A percentile compares a stretch with the other conserved stretches of the same genome.
Evolutionary conservation across 2,888 invertebrate genomes (phyloP).

Genomic region (Dyspetes luteomarginatus): DNA sequence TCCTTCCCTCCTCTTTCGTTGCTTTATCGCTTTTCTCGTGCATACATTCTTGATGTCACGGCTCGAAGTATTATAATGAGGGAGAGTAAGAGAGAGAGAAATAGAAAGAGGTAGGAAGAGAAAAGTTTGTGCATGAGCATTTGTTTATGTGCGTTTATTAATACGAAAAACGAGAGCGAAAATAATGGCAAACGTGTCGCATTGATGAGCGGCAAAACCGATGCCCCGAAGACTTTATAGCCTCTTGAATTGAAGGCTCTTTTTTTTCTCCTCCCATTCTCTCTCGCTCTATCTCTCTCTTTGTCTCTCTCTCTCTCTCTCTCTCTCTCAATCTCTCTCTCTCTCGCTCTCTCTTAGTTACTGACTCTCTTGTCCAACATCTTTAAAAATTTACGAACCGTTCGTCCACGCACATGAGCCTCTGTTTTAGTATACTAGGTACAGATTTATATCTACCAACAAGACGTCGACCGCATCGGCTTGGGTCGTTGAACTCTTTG

Average conservation of each 20-base stretch:
- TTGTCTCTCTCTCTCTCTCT: slow-evolving; percentile 63
- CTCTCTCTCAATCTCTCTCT: neutral
- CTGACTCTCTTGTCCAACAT: slow-evolving; percentile 33
- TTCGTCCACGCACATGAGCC: slow-evolving; percentile 51
- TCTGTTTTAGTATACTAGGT: slow-evolving; percentile 55
- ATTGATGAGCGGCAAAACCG: slow-evolving; percentile 44
- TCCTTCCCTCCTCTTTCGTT: neutral
- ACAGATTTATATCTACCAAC: slow-evolving; percentile 50
- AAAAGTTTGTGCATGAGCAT: slow-evolving; percentile 52
- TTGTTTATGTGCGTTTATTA: slow-evolving; percentile 61
- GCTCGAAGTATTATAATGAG: slow-evolving; percentile 62
- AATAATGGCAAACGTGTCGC: slow-evolving; percentile 67
- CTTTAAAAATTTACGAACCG: slow-evolving; percentile 53
- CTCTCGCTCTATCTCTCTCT: slow-evolving; percentile 23
- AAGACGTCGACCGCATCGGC: slow-evolving; percentile 38
- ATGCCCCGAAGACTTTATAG: slow-evolving; percentile 46
- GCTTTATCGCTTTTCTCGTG: slow-evolving; percentile 4
- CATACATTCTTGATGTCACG: slow-evolving; percentile 71
- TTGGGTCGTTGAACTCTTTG: slow-evolving; percentile 57
- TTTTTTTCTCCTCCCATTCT: slow-evolving; percentile 13
- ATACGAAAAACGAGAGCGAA: slow-evolving; percentile 71
- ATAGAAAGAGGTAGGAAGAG: slow-evolving; percentile 34
- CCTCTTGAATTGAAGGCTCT: slow-evolving; percentile 56
- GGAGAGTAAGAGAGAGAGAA: slow-evolving; percentile 16
- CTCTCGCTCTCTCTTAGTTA: no score